Evolutionary conservation across 2,797 vertebrate genomes (phyloP).

Genomic region (Natrix natrix): DNA sequence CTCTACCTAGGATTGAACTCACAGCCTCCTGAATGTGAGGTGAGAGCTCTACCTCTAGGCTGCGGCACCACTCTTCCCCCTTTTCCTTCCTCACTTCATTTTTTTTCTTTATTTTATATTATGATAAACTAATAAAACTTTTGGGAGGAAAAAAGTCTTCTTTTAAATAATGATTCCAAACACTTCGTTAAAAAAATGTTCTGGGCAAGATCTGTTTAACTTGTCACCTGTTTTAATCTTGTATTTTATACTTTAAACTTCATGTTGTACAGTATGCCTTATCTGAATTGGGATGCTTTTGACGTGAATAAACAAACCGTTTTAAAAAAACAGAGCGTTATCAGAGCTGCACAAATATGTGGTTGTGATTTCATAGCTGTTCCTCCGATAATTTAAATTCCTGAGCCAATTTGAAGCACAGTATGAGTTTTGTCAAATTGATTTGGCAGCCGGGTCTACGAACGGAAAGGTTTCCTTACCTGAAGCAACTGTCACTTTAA

Average conservation of each 20-base stretch:
- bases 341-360: neutral
- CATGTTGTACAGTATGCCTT: neutral
- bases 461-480: neutral
- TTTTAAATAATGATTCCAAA: neutral
- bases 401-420: neutral
- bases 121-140: neutral
- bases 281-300: neutral
- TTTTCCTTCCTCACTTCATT: neutral
- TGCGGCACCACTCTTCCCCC: rapidly evolving
- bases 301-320: neutral
- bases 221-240: neutral
- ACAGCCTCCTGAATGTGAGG: too few species aligned
- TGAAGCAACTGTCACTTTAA: neutral
- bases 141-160: neutral
- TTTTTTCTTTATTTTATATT: neutral
- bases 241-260: neutral
- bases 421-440: neutral
- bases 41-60: too few species aligned
- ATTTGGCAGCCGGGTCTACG: neutral
- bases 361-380: neutral
- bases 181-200: neutral
- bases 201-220: neutral
- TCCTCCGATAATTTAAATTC: neutral
- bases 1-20: too few species aligned
- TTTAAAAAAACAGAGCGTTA: too few species aligned